Evolutionary conservation across 1,140 invertebrate species (phyloP).

Genomic region (Anthonomus grandis): DNA sequence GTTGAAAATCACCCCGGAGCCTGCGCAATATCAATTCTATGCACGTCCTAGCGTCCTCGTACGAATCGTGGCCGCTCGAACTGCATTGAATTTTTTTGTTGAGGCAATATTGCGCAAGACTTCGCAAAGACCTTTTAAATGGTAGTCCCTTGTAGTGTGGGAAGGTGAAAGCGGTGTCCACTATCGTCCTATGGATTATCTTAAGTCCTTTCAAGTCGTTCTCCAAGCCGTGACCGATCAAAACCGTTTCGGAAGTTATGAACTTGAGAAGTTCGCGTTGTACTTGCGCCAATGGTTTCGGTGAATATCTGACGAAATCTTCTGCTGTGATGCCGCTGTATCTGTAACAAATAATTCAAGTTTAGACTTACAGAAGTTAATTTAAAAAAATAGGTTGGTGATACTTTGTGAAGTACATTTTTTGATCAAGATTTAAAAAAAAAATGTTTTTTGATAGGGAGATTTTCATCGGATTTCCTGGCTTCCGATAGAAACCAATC

Average conservation of each 20-base stretch:
- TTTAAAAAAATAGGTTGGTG: no score
- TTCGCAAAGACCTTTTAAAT: conserved; percentile 73
- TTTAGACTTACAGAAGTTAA: no score
- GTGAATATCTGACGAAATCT: conserved; percentile 70
- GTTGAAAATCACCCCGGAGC: conserved; percentile 19
- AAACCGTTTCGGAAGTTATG: conserved; percentile 77
- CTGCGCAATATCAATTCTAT: conserved; percentile 80
- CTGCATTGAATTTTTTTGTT: conserved; percentile 73
- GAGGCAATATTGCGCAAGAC: conserved; percentile 65
- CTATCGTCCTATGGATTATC: conserved; percentile 76
- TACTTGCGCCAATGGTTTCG: conserved; percentile 73
- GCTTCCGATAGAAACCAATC: no score
- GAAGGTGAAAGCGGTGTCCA: conserved; percentile 86
- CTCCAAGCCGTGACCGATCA: conserved; percentile 93
- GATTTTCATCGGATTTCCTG: no score
- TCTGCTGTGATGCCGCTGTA: conserved; percentile 11
- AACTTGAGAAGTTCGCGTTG: conserved; percentile 79
- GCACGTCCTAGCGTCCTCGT: conserved; percentile 82
- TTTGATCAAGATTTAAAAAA: no score
- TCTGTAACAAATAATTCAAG: no score
- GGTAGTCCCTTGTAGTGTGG: conserved; percentile 78
- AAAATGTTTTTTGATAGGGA: no score
- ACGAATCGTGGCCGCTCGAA: conserved; percentile 75
- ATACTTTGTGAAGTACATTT: no score
- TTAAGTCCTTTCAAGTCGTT: conserved; percentile 86